Evolutionary conservation across 2,888 invertebrate species (phyloP), one percentile per base, ranked within the genome.

Genomic region (Petrolisthes manimaculis): DNA sequence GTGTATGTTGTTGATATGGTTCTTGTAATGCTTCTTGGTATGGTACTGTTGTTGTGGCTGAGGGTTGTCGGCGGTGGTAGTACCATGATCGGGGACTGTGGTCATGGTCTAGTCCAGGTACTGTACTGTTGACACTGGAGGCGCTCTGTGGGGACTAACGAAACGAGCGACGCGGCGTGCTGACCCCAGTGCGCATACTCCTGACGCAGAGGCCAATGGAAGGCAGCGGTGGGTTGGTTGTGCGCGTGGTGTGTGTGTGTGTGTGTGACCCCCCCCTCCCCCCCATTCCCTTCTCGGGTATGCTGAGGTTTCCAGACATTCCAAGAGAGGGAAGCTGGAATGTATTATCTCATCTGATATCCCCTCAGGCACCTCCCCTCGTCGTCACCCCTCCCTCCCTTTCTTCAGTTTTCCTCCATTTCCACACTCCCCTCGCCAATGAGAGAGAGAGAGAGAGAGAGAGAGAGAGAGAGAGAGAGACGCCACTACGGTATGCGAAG

Each of bases 311-410:
- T 77, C 77, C 77, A 71, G 71, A 71, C 71, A 71, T 71, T n/a
- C 18, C 18, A 71, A 37, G 37, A 37, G n/a, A n/a, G 21, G 71
- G 71, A 71, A n/a, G 71, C 71, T 71, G 71, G 71, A 71, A 71
- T 71, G 71, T 71, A 71, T 71, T 71, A 71, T 71, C 71, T 71
- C 71, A 71, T 71, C 71, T 37, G 24, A 53, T 77, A 77, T 77
- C 37, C 77, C 77, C 77, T 77, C 77, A 24, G 12, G 53, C 77
- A 37, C 51, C 51, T 12, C 51, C 74, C n/a, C 74, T 21, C 9
- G 18, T 9, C 74, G 9, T 8, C 74, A 12, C n/a, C 9, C 74
- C 74, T n/a, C 21, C 74, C 74, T 12, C 8, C 24, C 74, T 9
- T 21, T 4, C 74, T n/a, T 24, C 74, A n/a, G 9, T 18, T 21